A percentile compares a stretch with the other conserved stretches of the same genome.
phyloP scores from a whole-genome alignment of 2,113 vertebrate species.

The Scartelaos histophorus region DNA sequence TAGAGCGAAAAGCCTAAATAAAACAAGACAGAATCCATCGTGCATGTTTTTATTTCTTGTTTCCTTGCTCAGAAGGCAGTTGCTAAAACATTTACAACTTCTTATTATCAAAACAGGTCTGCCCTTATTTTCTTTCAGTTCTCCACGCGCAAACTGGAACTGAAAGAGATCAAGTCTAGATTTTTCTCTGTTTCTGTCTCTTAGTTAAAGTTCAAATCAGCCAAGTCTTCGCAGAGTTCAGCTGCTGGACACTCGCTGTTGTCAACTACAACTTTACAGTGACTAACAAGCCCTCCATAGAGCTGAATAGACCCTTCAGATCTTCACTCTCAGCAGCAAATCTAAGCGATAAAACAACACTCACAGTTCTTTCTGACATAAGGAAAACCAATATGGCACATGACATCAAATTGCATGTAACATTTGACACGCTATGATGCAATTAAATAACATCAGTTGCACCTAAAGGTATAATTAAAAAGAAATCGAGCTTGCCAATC shows the following conservation, averaged over 20 bases:
- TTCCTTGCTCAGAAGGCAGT: neutral
- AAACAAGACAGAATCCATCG: neutral
- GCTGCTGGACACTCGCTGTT: neutral
- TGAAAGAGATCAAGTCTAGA: neutral
- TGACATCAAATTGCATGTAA: slow-evolving; percentile 39
- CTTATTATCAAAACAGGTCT: neutral
- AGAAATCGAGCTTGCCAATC: slow-evolving; percentile 61
- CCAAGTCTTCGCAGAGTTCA: slow-evolving; percentile 12
- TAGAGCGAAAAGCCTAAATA: neutral
- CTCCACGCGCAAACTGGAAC: too few relatives aligned
- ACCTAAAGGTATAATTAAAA: slow-evolving; percentile 71
- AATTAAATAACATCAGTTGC: slow-evolving; percentile 59
- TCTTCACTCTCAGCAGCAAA: neutral
- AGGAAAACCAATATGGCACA: slow-evolving; percentile 14
- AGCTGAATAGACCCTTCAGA: neutral
- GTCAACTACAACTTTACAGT: slow-evolving; percentile 3
- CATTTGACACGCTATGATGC: slow-evolving; percentile 55
- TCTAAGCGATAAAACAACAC: neutral
- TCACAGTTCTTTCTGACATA: neutral
- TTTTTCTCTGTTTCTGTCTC: neutral
- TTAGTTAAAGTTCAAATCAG: slow-evolving; percentile 13
- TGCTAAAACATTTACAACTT: neutral
- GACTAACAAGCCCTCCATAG: neutral
- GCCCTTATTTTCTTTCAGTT: neutral
- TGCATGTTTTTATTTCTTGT: neutral